A percentile compares a stretch with the other conserved stretches of the same genome.
These are phyloP conservation scores for Pipra filicauda DNA, from an alignment of 2,113 vertebrate genomes.

Conservation along the genomic window DNA sequence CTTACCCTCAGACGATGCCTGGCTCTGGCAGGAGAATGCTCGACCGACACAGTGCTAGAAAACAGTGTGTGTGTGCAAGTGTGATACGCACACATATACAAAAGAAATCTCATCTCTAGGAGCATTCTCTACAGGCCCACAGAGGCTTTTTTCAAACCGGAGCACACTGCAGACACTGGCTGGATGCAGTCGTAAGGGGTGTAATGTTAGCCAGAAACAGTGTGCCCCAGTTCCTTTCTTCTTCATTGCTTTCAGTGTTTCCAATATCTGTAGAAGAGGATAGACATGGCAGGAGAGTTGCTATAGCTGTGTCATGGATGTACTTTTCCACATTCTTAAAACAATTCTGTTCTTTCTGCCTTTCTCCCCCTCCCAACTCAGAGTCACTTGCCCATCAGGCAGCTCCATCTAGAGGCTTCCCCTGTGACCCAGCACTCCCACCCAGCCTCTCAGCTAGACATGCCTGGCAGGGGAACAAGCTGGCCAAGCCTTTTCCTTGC, in stretches of 20 bases:
- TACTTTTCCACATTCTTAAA: neutral
- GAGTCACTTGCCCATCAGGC: neutral
- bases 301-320: neutral
- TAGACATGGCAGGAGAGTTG: neutral
- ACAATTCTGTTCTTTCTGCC: neutral
- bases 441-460: neutral
- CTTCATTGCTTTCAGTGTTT: neutral
- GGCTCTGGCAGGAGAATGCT: neutral
- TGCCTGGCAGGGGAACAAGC: neutral
- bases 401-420: neutral
- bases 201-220: neutral
- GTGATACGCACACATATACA: neutral
- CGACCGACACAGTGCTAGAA: neutral
- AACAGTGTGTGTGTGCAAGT: neutral
- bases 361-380: neutral
- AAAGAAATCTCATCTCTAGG: neutral
- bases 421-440: neutral
- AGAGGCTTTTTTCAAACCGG: neutral
- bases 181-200: neutral
- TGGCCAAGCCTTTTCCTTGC: neutral
- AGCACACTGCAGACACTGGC: neutral
- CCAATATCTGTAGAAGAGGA: neutral
- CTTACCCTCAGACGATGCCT: neutral
- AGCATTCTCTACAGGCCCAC: neutral
- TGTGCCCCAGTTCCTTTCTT: neutral